Evolutionary conservation across 2,113 vertebrate species (phyloP).

Genomic region (Mystacornis crossleyi): DNA sequence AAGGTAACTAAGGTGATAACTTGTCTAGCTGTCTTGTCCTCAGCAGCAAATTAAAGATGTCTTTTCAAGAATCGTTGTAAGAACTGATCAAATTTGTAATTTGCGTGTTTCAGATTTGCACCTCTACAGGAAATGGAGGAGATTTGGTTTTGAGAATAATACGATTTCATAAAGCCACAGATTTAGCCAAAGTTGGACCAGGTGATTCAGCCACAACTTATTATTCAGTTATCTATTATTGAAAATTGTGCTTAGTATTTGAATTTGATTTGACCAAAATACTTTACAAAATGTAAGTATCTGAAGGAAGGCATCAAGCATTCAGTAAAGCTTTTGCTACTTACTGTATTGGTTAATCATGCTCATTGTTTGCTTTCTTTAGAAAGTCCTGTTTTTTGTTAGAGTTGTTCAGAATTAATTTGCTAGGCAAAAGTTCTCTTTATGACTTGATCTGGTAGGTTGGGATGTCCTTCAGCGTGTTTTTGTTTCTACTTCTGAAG

Average conservation of each 20-base stretch:
- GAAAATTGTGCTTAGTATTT: not conserved
- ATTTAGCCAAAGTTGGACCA: not conserved
- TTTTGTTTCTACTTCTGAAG: not conserved
- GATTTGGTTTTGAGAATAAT: not conserved
- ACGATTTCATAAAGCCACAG: not conserved
- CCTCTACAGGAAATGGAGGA: not conserved
- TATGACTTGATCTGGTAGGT: not conserved
- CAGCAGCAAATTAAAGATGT: slow-evolving; percentile 34
- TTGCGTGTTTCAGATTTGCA: not conserved
- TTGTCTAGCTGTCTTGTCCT: slow-evolving; percentile 44
- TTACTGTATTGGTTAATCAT: not conserved
- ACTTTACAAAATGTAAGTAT: not conserved
- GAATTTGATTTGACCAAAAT: not conserved
- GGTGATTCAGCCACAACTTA: not conserved
- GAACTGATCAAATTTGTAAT: slow-evolving; percentile 24
- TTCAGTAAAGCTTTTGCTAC: not conserved
- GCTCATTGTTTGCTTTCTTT: not conserved
- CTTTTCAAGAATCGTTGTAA: not conserved
- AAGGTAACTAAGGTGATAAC: slow-evolving; percentile 46
- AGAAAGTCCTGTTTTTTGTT: not conserved
- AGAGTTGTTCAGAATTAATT: not conserved
- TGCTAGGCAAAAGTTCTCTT: not conserved
- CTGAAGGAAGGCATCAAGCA: not conserved
- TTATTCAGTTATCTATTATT: not conserved
- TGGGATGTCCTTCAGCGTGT: not conserved